phyloP scores from a whole-genome alignment of 1,140 invertebrate species.

The honey bee (Apis mellifera) region Amel_HAv3.1 CM009944.2:9402501-9403000 shows the following conservation, averaged over 20 bases:
- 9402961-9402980: neutral
- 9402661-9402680: conserved; percentile 11
- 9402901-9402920: neutral
- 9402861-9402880: too few species aligned
- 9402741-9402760: neutral
- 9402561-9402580: too few species aligned
- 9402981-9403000: conserved; percentile 41
- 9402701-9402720: neutral
- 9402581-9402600: neutral
- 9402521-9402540: too few species aligned
- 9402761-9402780: neutral
- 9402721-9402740: conserved; percentile 16
- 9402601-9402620: neutral
- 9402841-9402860: neutral
- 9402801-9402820: too few species aligned
- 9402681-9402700: neutral
- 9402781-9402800: neutral
- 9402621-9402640: conserved; percentile 23
- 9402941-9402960: neutral
- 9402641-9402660: conserved; percentile 13
- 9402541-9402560: too few species aligned
- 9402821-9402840: too few species aligned
- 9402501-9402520: accelerated
- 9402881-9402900: neutral
- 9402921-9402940: neutral